These are phyloP conservation scores for Copidosoma aretas DNA, from an alignment of 2,888 invertebrate genomes.

Conservation along the genomic window DNA sequence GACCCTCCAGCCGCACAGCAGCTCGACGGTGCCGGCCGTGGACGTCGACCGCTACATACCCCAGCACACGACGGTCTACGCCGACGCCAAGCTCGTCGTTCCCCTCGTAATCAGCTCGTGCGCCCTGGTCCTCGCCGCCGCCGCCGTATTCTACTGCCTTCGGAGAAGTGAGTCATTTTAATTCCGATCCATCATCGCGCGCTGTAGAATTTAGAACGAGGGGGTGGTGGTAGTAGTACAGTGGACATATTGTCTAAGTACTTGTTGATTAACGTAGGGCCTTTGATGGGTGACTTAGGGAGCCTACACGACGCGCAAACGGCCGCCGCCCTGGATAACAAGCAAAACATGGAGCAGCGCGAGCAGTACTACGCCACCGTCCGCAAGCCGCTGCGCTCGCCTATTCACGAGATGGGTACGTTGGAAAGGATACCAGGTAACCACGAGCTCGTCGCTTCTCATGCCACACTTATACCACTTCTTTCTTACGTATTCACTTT, in stretches of 20 bases:
- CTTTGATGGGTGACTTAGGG: slow-evolving; percentile 64
- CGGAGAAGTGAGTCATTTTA: slow-evolving; percentile 55
- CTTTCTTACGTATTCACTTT: background rate
- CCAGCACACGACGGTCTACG: slow-evolving; percentile 57
- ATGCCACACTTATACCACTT: slow-evolving; percentile 1
- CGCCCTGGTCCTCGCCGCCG: slow-evolving; percentile 59
- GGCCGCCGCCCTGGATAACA: slow-evolving; percentile 61
- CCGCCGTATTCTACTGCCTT: slow-evolving; percentile 61
- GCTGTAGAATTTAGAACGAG: too few species aligned
- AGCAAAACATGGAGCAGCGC: slow-evolving; percentile 61
- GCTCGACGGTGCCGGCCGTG: slow-evolving; percentile 63
- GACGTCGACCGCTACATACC: slow-evolving; percentile 60
- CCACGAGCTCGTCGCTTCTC: slow-evolving; percentile 27
- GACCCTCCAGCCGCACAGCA: slow-evolving; percentile 81
- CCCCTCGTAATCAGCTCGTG: slow-evolving; percentile 59
- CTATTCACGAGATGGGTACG: slow-evolving; percentile 64
- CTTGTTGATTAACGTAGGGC: slow-evolving; percentile 62
- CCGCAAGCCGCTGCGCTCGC: slow-evolving; percentile 60
- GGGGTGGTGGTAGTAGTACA: too few species aligned
- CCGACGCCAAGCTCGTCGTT: slow-evolving; percentile 59
- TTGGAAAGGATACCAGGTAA: slow-evolving; percentile 61
- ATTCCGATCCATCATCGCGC: too few species aligned
- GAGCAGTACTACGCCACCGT: slow-evolving; percentile 62
- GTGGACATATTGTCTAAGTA: too few species aligned
- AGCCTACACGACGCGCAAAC: slow-evolving; percentile 60